Evolutionary conservation across 2,113 vertebrate genomes (phyloP).

Genomic region (Muntiacus reevesi): DNA sequence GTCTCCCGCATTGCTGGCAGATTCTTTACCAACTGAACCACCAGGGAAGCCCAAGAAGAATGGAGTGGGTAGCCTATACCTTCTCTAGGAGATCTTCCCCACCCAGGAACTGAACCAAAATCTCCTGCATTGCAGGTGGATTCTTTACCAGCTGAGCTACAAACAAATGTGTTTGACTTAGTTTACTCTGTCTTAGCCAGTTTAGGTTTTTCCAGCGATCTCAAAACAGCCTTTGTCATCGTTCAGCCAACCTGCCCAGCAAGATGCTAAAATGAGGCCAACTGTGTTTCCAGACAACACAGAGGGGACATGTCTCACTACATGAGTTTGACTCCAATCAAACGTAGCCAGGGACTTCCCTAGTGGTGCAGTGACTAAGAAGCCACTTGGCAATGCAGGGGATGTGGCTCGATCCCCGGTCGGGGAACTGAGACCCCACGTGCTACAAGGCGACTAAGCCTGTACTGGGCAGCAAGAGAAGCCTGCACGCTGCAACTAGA

Average conservation of each 20-base stretch:
- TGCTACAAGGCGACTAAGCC: neutral
- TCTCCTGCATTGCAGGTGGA: neutral
- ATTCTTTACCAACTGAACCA: neutral
- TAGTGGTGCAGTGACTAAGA: neutral
- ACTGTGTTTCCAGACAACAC: neutral
- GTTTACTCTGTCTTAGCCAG: neutral
- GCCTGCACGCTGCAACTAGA: neutral
- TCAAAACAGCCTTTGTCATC: neutral
- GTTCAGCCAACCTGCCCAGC: neutral
- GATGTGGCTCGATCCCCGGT: neutral
- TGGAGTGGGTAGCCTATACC: neutral
- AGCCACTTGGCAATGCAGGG: neutral
- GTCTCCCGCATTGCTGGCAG: neutral
- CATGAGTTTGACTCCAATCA: neutral
- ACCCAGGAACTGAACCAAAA: neutral
- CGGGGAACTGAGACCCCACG: neutral
- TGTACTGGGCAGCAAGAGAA: neutral
- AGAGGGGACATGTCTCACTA: neutral
- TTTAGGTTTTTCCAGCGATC: neutral
- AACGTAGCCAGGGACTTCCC: neutral
- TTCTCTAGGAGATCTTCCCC: neutral
- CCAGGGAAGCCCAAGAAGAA: neutral
- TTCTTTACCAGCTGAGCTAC: neutral
- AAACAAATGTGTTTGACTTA: neutral
- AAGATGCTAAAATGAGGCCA: neutral